A percentile compares a stretch with the other conserved stretches of the same genome.
phyloP scores from a whole-genome alignment of 1,140 invertebrate genomes.

The Ips typographus region DNA sequence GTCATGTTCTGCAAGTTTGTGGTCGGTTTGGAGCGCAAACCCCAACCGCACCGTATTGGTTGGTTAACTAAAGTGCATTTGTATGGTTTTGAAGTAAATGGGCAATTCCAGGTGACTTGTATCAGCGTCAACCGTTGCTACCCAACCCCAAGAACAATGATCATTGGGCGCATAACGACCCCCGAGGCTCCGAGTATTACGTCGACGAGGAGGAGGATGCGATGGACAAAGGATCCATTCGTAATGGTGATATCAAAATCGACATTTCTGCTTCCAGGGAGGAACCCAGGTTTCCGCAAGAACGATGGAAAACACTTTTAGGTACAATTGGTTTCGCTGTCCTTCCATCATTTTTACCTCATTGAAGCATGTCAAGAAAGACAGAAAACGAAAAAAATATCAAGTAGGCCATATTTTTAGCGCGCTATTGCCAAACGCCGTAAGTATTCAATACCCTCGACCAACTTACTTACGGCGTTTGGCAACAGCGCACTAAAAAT shows the following conservation, averaged over 20 bases:
- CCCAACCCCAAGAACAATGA: slow-evolving; percentile 43
- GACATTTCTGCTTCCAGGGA: slow-evolving; percentile 57
- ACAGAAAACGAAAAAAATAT: too few species aligned
- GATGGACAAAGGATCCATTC: slow-evolving; percentile 36
- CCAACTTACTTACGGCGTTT: too few species aligned
- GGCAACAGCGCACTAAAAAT: too few species aligned
- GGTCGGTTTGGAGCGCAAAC: not conserved
- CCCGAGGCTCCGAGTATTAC: slow-evolving; percentile 41
- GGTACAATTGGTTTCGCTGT: slow-evolving; percentile 49
- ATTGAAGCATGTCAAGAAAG: not conserved
- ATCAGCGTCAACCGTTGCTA: slow-evolving; percentile 50
- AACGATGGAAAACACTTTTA: slow-evolving; percentile 70
- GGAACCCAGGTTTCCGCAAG: slow-evolving; percentile 67
- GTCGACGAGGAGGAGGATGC: slow-evolving; percentile 48
- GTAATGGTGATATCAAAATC: slow-evolving; percentile 53
- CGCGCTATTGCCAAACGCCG: too few species aligned
- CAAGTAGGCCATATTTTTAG: too few species aligned
- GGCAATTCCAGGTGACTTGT: slow-evolving; percentile 46
- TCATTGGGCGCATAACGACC: slow-evolving; percentile 36
- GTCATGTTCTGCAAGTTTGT: not conserved
- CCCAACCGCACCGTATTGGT: too few species aligned
- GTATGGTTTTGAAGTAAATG: too few species aligned
- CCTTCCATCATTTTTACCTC: too few species aligned
- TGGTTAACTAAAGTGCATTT: too few species aligned
- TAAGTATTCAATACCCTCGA: too few species aligned